Base-by-base conservation (phyloP, 2,888 invertebrate species). In the Cremastinae sp. region DNA sequence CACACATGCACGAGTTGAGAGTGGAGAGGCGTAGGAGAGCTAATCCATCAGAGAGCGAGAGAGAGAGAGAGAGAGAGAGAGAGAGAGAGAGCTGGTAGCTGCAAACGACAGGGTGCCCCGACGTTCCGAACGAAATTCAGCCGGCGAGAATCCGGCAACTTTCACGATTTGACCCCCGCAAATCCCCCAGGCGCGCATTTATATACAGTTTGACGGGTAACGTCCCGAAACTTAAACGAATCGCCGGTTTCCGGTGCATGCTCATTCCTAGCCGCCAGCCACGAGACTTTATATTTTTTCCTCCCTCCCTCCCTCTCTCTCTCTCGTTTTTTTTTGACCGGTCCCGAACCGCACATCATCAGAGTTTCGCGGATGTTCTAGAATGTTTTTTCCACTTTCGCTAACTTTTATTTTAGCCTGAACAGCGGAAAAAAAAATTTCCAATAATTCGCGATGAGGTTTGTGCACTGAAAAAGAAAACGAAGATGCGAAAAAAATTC, bases 21-120 rank as follows among this genome's bases (percentile, higher is more conserved):
- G 82, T 78, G 78, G 74, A 81, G 81, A 83, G 81, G 83, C 81
- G 82, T 81, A 80, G 75, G 81, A 79, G 82, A 85, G 83, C 82
- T 85, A 85, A 87, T 87, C 86, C 84, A 87, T 87, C 86, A 86
- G 86, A 83, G 81, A 81, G 84, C 81, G 80, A 84, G 86, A 86
- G 85, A 85, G 86, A 82, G 80, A 80, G 84, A 81, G 80, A 80
- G 82, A n/a, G 81, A 81, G 84, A 81, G 80, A 84, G 86, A 86
- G 85, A 85, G 86, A 82, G 80, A 80, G 84, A 81, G 80, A 80
- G 82, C 80, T 81, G 76, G 77, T 80, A 75, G 81, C 87, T 87
- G 88, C 86, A 86, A 87, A 80, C 69, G 82, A 72, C 88, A 88
- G 88, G 82, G 82, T 79, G 59, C 62, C 65, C 74, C 41, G 61